Evolutionary conservation across 2,888 invertebrate genomes (phyloP).

Genomic region (Euphydryas editha): DNA sequence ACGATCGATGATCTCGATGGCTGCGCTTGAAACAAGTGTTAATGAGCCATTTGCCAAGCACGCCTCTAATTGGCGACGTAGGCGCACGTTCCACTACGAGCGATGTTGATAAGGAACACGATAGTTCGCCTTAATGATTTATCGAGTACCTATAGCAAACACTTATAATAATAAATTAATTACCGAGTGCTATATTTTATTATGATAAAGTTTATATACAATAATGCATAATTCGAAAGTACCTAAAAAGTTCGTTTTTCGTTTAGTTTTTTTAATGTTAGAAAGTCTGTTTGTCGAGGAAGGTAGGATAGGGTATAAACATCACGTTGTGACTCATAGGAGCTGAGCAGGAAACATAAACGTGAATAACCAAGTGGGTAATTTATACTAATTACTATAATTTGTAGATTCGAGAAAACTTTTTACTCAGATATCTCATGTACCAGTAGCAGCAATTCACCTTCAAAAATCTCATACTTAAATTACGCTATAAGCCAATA

Average conservation of each 20-base stretch:
- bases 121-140: slow-evolving; percentile 15
- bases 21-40: slow-evolving; percentile 19
- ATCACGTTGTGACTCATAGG: no score
- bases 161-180: neutral
- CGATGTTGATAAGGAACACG: slow-evolving; percentile 27
- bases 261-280: no score
- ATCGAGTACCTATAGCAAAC: neutral
- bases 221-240: neutral
- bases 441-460: no score
- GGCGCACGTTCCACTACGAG: slow-evolving; percentile 30
- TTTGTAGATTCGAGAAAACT: no score
- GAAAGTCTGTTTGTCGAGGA: no score
- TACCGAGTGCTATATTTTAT: neutral
- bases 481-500: no score
- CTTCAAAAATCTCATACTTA: no score
- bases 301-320: no score
- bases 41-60: slow-evolving; percentile 29
- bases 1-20: slow-evolving; percentile 14
- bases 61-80: slow-evolving; percentile 39
- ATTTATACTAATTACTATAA: no score
- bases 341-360: no score
- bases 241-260: neutral
- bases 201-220: neutral
- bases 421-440: no score
- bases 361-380: no score